Conservation (phyloP, 2,888 invertebrate genomes). For the Sarcophaga carnaria region DNA sequence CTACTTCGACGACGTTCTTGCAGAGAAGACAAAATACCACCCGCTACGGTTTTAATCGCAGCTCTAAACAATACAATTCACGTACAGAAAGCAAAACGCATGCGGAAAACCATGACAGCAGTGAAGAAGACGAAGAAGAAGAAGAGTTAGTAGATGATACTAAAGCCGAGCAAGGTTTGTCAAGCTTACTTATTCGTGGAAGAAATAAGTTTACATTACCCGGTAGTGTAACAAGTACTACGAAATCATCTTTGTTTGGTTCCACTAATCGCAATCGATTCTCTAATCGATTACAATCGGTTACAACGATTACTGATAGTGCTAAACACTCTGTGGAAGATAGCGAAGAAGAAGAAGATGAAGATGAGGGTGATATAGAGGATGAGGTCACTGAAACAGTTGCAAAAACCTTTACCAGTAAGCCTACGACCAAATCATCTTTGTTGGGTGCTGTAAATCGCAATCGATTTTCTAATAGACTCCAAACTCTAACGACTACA, state of each 20-base stretch:
- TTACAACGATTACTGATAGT: background rate
- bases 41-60: slow-evolving; percentile 68
- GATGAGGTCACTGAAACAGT: slow-evolving; percentile 24
- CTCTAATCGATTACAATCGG: background rate
- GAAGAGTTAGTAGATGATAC: slow-evolving; percentile 5
- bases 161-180: too few relatives aligned
- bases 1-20: slow-evolving; percentile 2
- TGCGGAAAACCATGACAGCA: slow-evolving; percentile 8
- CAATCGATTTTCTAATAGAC: slow-evolving; percentile 48
- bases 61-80: slow-evolving; percentile 40
- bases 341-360: slow-evolving; percentile 41
- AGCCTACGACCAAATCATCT: too few relatives aligned
- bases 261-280: slow-evolving; percentile 56
- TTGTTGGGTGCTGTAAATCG: too few relatives aligned
- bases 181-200: slow-evolving; percentile 1
- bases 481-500: slow-evolving; percentile 37
- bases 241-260: slow-evolving; percentile 51
- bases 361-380: slow-evolving; percentile 28
- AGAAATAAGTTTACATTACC: slow-evolving; percentile 39
- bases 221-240: background rate
- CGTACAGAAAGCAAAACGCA: background rate
- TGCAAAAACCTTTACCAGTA: background rate
- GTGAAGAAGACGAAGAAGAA: slow-evolving; percentile 27
- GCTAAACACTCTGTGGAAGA: slow-evolving; percentile 26
- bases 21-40: slow-evolving; percentile 50